Evolutionary conservation across 2,797 vertebrate species (phyloP).

Genomic region (Glossophaga mutica): DNA sequence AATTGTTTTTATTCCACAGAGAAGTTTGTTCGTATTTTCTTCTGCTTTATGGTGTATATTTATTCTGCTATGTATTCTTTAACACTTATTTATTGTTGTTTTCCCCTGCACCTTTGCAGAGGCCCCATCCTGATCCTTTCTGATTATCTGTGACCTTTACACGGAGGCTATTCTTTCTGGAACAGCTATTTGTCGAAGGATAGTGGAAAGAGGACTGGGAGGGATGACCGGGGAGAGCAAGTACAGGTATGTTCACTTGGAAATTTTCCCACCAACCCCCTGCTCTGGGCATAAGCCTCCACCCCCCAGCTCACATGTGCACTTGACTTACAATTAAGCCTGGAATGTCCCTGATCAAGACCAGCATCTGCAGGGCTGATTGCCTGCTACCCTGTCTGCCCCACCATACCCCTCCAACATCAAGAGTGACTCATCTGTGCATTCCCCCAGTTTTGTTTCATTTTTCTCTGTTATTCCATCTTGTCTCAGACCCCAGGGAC

Average conservation of each 20-base stretch:
- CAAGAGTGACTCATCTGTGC: rapidly evolving
- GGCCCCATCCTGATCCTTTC: neutral
- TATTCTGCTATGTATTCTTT: neutral
- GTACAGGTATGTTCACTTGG: neutral
- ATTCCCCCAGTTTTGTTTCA: neutral
- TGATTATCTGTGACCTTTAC: neutral
- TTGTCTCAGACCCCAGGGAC: neutral
- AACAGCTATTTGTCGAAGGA: neutral
- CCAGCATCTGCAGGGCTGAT: neutral
- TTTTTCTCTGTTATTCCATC: neutral
- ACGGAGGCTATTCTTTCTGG: neutral
- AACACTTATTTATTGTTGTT: neutral
- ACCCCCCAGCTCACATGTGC: neutral
- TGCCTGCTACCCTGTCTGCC: neutral
- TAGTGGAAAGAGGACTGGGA: neutral
- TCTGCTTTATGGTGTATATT: neutral
- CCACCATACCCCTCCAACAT: neutral
- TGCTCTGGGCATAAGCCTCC: neutral
- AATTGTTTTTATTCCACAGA: neutral
- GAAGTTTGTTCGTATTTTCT: neutral
- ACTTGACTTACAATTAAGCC: no score
- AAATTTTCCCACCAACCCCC: neutral
- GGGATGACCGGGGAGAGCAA: neutral
- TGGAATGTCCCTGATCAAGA: neutral
- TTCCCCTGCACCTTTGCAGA: neutral